Evolutionary conservation across 2,113 vertebrate species (phyloP).

Genomic region (Toxotes chatareus): DNA sequence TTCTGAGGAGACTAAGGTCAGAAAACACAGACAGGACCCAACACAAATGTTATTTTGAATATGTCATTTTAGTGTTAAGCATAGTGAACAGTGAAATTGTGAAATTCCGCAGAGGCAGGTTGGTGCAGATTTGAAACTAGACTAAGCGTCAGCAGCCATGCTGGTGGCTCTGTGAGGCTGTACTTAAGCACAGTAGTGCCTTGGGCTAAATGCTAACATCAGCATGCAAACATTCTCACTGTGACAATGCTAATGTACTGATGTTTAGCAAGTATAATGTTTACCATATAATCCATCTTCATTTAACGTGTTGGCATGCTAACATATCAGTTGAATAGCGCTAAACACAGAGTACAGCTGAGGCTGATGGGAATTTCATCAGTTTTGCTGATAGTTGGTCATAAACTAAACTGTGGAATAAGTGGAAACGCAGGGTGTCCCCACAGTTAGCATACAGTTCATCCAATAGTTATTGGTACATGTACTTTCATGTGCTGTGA

Average conservation of each 20-base stretch:
- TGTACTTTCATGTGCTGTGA: too few species aligned
- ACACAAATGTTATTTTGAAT: not conserved
- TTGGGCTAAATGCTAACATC: not conserved
- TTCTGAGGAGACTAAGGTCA: conserved; percentile 3
- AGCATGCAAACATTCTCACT: not conserved
- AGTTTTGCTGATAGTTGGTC: not conserved
- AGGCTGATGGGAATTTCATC: not conserved
- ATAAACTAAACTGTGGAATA: not conserved
- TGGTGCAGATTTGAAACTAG: not conserved
- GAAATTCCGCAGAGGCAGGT: not conserved
- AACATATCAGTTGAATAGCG: too few species aligned
- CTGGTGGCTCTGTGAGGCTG: not conserved
- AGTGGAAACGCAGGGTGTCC: too few species aligned
- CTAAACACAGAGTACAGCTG: not conserved
- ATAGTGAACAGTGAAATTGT: not conserved
- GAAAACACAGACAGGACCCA: not conserved
- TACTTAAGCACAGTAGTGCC: not conserved
- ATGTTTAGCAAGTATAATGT: not conserved
- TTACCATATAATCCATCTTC: not conserved
- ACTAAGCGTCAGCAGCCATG: not conserved
- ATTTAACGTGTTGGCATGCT: not conserved
- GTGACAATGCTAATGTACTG: not conserved
- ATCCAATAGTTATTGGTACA: too few species aligned
- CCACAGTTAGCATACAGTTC: too few species aligned
- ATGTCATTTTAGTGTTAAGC: not conserved